Percentiles rank a stretch among this genome's conserved stretches.
Conservation (phyloP, 2,113 vertebrate genomes). For the Montifringilla adamsi region DNA sequence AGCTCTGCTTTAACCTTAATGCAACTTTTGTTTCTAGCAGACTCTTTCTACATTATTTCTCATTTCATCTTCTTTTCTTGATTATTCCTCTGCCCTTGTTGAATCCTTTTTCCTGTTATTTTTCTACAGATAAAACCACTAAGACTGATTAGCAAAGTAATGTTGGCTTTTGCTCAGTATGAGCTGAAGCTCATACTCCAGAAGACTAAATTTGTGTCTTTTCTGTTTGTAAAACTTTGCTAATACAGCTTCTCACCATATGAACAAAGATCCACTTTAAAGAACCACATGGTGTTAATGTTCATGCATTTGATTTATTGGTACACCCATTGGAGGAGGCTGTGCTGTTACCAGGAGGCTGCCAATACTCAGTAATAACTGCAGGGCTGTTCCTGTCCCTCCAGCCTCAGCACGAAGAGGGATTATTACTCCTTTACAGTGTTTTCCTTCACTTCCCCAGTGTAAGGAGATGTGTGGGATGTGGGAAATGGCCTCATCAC, state of each 20-base stretch:
- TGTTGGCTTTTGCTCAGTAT: neutral
- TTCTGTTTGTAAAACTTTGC: neutral
- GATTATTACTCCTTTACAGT: neutral
- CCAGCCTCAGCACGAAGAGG: neutral
- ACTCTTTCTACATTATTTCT: no score
- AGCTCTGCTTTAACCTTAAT: neutral
- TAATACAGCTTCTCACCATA: neutral
- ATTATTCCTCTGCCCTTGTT: no score
- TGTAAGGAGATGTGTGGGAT: neutral
- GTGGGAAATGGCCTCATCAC: neutral
- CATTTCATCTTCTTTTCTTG: no score
- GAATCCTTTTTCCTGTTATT: no score
- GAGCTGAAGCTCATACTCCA: neutral
- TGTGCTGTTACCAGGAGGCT: neutral
- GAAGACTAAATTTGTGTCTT: neutral
- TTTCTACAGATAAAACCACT: no score
- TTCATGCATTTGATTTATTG: slow-evolving; percentile 1
- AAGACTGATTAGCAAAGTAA: neutral
- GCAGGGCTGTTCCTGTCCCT: neutral
- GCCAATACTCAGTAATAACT: neutral
- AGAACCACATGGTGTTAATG: neutral
- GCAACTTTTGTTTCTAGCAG: neutral
- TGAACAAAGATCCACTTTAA: neutral
- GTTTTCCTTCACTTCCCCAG: neutral
- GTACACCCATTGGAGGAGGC: neutral